Evolutionary conservation across 2,797 vertebrate genomes (phyloP).

Genomic region (Cheracebus regulus): DNA sequence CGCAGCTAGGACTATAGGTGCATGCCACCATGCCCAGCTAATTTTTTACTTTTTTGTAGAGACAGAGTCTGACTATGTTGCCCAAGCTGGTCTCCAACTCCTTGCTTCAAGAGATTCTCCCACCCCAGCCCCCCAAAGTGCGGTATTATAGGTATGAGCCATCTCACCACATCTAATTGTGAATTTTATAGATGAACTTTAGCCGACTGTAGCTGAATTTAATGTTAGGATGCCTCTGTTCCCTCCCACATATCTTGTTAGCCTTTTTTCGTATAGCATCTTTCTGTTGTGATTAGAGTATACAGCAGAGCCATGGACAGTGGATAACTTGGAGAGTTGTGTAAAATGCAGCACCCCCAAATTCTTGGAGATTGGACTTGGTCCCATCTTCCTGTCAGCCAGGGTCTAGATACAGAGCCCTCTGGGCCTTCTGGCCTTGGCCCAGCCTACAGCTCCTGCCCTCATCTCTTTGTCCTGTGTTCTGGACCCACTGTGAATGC

Average conservation of each 20-base stretch:
- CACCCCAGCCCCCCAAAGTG: not conserved
- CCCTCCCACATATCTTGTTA: not conserved
- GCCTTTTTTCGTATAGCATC: not conserved
- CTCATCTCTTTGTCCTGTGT: not conserved
- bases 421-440: not conserved
- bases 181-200: not conserved
- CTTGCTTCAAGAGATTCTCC: not conserved
- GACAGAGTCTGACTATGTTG: not conserved
- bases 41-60: not conserved
- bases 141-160: not conserved
- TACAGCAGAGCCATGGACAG: fast-evolving
- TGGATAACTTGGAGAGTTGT: not conserved
- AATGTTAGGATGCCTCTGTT: not conserved
- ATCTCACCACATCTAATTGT: not conserved
- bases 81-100: not conserved
- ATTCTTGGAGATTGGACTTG: not conserved
- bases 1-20: not conserved
- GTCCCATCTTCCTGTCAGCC: too few species aligned
- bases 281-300: not conserved
- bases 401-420: not conserved
- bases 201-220: not conserved
- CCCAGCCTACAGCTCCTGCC: fast-evolving
- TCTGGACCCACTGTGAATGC: not conserved
- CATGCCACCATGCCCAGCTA: not conserved
- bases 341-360: fast-evolving